phyloP scores from a whole-genome alignment of 2,888 invertebrate species.

The Therioaphis trifolii region DNA sequence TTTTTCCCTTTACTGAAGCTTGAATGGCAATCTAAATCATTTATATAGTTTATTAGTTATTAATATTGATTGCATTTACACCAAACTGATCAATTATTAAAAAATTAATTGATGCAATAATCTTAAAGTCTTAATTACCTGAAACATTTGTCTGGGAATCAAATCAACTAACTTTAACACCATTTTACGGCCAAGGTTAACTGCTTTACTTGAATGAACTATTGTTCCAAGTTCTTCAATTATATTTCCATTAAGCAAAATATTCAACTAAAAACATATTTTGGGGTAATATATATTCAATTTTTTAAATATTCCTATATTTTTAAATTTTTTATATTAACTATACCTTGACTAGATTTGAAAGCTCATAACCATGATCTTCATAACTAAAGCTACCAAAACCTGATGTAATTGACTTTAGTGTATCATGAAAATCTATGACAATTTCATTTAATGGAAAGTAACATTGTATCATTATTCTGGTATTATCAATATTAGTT shows the following conservation, averaged over 20 bases:
- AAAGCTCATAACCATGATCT: slow-evolving; percentile 82
- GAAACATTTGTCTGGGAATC: slow-evolving; percentile 89
- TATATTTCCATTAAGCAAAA: slow-evolving; percentile 81
- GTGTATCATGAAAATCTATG: slow-evolving; percentile 91
- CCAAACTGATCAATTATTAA: background rate
- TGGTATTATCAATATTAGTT: slow-evolving; percentile 82
- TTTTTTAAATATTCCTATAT: too few species aligned
- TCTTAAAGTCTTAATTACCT: too few species aligned
- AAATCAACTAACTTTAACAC: slow-evolving; percentile 82
- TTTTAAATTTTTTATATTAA: background rate
- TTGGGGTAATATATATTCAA: background rate
- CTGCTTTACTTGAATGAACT: slow-evolving; percentile 79
- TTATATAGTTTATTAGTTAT: slow-evolving; percentile 30
- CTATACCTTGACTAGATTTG: slow-evolving; percentile 86
- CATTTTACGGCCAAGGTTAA: slow-evolving; percentile 76
- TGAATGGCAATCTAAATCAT: slow-evolving; percentile 81
- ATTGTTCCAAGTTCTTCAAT: slow-evolving; percentile 89
- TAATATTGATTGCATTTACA: background rate
- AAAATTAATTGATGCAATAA: too few species aligned
- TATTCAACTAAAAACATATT: slow-evolving; percentile 74
- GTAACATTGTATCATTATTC: slow-evolving; percentile 83
- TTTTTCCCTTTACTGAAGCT: slow-evolving; percentile 81
- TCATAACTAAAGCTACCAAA: slow-evolving; percentile 97
- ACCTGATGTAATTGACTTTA: slow-evolving; percentile 91
- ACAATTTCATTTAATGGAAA: slow-evolving; percentile 94